Evolutionary conservation across 2,888 invertebrate genomes (phyloP), one percentile per base, ranked within the genome.

Genomic region (Polymixis lichenea): DNA sequence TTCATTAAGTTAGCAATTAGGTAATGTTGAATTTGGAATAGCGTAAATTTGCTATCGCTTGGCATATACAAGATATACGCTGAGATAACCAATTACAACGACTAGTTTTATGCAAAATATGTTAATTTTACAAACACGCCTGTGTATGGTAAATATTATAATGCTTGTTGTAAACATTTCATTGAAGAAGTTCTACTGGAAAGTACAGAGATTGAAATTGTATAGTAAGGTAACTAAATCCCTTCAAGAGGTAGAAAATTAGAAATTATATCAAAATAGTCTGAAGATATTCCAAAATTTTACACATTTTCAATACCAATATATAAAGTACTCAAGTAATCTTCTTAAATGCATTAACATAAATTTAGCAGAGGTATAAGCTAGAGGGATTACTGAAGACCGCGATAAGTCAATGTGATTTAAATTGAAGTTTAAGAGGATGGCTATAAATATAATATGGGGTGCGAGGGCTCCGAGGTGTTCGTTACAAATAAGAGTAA

Each of bases 401-500:
- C 60, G 65, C 72, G 73, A 78, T 83, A 77, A 84, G 82, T 81
- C 74, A 83, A 86, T 81, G 76, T 65, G 75, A 75, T 86, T 76
- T 78, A 85, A 86, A 82, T 86, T 76, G 75, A 82, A 86, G 83
- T 85, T 87, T 83, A 86, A 88, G 84, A 87, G 83, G 82, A 86
- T 83, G 82, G 76, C 79, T 88, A 86, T 88, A 86, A 88, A 88
- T 90, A 89, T 86, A 87, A 64, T 86, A 86, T 88, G 83, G 87
- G 87, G 86, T 86, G 86, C 83, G 85, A 87, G 84, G 85, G 82
- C 72, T 78, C 62, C 71, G 69, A 81, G 75, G 82, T 85, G 81
- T 85, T 83, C 87, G 88, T 85, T 84, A 89, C 88, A 89, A 91
- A 91, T 90, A 91, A 91, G 88, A 91, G 88, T 87, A 89, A 90